phyloP scores from a whole-genome alignment of 30 jellyfish, hydroid and myxozoan genomes.

The Nemopilema nomurai region DNA sequence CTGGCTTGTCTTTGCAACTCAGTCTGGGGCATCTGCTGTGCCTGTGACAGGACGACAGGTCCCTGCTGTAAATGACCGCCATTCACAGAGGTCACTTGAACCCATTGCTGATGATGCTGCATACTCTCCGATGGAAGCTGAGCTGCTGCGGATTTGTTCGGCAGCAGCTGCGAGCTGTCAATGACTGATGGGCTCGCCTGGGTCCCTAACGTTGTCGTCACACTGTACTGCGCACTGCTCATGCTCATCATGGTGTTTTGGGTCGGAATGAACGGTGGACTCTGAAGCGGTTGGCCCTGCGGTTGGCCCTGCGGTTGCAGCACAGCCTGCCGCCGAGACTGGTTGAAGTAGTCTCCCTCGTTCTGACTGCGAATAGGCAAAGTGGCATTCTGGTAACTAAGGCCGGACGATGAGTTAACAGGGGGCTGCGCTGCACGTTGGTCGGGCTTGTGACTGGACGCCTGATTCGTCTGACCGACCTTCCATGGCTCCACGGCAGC shows the following conservation, averaged over 20 bases:
- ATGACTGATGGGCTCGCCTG: conserved; percentile 22
- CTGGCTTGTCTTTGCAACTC: conserved; percentile 4
- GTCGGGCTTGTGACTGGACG: conserved; percentile 23
- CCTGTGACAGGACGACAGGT: neutral
- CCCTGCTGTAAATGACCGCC: neutral
- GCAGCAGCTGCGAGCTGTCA: neutral
- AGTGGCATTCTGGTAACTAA: conserved; percentile 40
- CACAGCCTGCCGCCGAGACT: conserved; percentile 9
- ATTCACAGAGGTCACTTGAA: neutral
- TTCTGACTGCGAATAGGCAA: conserved; percentile 2
- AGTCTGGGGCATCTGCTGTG: neutral
- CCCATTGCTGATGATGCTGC: conserved; percentile 46
- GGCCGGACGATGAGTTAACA: conserved; percentile 35
- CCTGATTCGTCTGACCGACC: conserved; percentile 4
- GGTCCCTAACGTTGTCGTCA: conserved; percentile 15
- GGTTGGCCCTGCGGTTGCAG: neutral
- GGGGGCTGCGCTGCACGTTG: conserved; percentile 37
- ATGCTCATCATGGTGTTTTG: neutral
- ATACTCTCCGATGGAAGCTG: conserved; percentile 16
- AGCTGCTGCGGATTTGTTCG: conserved; percentile 6
- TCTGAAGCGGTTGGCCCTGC: conserved; percentile 4
- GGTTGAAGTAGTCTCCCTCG: conserved; percentile 3
- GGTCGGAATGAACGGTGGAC: conserved; percentile 30
- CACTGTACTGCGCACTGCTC: neutral
- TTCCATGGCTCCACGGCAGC: conserved; percentile 42